Evolutionary conservation across 2,888 invertebrate genomes (phyloP).

Genomic region (Lamellibrachia satsuma): DNA sequence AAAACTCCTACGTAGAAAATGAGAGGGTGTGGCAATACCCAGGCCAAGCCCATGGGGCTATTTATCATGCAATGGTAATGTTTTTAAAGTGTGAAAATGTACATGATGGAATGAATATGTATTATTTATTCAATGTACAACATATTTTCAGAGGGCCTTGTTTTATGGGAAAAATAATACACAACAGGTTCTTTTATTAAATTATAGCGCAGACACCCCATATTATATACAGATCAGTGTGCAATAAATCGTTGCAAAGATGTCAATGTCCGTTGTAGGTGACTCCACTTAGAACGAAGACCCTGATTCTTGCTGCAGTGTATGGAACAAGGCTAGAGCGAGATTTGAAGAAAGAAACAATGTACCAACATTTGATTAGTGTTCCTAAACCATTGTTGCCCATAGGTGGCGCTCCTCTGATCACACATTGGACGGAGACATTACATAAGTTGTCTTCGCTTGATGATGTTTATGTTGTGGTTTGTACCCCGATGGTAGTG

Average conservation of each 20-base stretch:
- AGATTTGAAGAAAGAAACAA: constrained; percentile 35
- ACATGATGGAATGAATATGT: too few relatives aligned
- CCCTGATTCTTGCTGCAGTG: constrained; percentile 39
- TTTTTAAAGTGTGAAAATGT: too few relatives aligned
- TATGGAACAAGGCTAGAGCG: constrained; percentile 41
- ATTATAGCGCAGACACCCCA: too few relatives aligned
- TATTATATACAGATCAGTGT: too few relatives aligned
- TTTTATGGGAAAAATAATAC: too few relatives aligned
- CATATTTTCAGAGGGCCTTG: too few relatives aligned
- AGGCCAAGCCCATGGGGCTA: too few relatives aligned
- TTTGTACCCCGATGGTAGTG: constrained; percentile 23
- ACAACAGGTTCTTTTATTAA: too few relatives aligned
- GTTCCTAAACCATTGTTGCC: constrained; percentile 42
- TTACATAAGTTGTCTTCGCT: constrained; percentile 24
- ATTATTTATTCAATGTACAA: too few relatives aligned
- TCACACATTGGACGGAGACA: constrained; percentile 34
- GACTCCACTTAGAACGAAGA: constrained; percentile 34
- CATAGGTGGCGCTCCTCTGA: constrained; percentile 34
- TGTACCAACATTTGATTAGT: constrained; percentile 35
- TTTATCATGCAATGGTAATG: too few relatives aligned
- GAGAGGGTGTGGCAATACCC: too few relatives aligned
- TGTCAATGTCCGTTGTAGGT: not conserved
- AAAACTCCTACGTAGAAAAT: too few relatives aligned
- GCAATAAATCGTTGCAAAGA: not conserved
- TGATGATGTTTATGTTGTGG: constrained; percentile 37